Conservation (phyloP, 2,888 invertebrate genomes). For the Drosophila peninsularis region DNA sequence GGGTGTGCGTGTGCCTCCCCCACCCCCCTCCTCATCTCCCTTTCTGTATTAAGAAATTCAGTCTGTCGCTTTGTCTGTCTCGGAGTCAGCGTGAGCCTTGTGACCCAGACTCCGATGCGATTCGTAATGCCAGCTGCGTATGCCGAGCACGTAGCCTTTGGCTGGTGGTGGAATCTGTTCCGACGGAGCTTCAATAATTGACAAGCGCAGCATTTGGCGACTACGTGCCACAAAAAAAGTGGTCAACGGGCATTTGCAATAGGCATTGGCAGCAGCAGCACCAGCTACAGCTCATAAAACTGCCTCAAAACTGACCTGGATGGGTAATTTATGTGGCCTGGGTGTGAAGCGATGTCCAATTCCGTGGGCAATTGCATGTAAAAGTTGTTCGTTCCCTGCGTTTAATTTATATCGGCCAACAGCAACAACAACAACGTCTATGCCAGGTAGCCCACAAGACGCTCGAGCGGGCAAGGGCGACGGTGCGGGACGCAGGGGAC, state of each 20-base stretch:
- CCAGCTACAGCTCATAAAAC: conserved; percentile 58
- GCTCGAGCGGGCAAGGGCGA: background rate
- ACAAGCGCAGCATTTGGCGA: conserved; percentile 62
- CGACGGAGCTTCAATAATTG: conserved; percentile 63
- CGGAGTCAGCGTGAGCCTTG: background rate
- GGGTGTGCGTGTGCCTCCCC: background rate
- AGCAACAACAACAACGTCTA: conserved; percentile 16
- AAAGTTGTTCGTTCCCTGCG: conserved; percentile 72
- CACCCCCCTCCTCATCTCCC: no score
- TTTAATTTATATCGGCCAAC: conserved; percentile 72
- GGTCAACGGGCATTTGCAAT: conserved; percentile 10
- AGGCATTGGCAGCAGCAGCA: conserved; percentile 17
- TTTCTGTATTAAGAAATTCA: conserved; percentile 17
- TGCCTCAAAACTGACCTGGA: conserved; percentile 73
- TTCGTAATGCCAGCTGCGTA: conserved; percentile 51
- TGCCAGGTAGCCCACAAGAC: conserved; percentile 57
- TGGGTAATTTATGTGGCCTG: conserved; percentile 73
- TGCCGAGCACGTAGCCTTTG: conserved; percentile 64
- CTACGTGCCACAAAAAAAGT: conserved; percentile 58
- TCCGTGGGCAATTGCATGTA: conserved; percentile 75
- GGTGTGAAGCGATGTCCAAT: conserved; percentile 66
- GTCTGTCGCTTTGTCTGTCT: conserved; percentile 18
- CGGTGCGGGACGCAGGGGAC: background rate
- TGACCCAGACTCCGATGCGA: conserved; percentile 19
- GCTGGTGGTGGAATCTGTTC: conserved; percentile 60